phyloP scores from a whole-genome alignment of 1,140 invertebrate species.

The Archivesica marissinica region DNA sequence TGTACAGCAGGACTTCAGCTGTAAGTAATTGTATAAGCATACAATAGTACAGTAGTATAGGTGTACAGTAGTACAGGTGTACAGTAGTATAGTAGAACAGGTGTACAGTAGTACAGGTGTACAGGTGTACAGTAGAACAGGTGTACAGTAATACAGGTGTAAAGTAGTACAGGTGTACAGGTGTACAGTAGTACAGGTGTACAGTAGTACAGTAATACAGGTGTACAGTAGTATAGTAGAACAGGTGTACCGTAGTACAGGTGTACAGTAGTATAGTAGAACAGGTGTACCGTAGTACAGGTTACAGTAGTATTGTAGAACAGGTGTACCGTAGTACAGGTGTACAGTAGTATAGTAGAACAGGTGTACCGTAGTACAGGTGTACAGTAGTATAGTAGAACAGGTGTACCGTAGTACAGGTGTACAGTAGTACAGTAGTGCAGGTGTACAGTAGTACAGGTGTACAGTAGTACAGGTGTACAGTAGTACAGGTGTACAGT shows the following conservation, averaged over 20 bases:
- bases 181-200: background rate
- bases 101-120: background rate
- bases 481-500: background rate
- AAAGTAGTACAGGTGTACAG: constrained; percentile 21
- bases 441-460: background rate
- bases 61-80: background rate
- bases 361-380: no score
- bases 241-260: background rate
- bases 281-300: background rate
- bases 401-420: background rate
- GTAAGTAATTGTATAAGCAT: constrained; percentile 74
- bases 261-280: background rate
- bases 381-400: background rate
- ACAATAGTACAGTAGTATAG: background rate
- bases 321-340: background rate
- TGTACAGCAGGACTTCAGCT: constrained; percentile 76
- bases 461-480: background rate
- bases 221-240: constrained; percentile 33
- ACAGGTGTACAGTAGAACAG: background rate
- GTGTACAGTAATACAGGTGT: background rate
- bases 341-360: constrained; percentile 3
- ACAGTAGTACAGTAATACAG: background rate
- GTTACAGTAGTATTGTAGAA: background rate
- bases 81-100: constrained; percentile 18
- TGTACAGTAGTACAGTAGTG: constrained; percentile 4